phyloP scores from a whole-genome alignment of 1,140 invertebrate genomes.

The Cardiocondyla obscurior region DNA sequence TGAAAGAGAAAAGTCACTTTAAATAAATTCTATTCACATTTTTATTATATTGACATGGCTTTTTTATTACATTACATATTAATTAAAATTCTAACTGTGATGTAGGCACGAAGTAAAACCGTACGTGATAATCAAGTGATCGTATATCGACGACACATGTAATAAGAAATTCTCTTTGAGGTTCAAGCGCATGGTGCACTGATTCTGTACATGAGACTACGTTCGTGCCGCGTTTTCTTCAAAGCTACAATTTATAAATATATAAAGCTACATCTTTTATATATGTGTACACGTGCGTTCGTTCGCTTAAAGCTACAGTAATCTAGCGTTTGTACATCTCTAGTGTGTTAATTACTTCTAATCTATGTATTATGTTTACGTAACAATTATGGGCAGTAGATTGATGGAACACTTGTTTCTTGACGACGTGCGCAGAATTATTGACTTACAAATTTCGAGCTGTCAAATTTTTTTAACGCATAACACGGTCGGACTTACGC shows the following conservation, averaged over 20 bases:
- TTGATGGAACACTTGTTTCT: constrained; percentile 14
- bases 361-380: constrained; percentile 27
- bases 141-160: constrained; percentile 1
- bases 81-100: constrained; percentile 30
- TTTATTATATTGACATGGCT: constrained; percentile 35
- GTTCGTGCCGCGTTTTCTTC: not conserved
- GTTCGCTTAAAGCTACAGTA: constrained; percentile 36
- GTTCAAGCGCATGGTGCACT: constrained; percentile 14
- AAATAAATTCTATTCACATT: constrained; percentile 62
- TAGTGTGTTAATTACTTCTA: constrained; percentile 64
- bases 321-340: constrained; percentile 68
- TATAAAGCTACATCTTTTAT: constrained; percentile 57
- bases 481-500: not conserved
- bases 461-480: not conserved
- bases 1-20: constrained; percentile 4
- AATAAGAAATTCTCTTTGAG: constrained; percentile 34
- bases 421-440: not conserved
- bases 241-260: constrained; percentile 61
- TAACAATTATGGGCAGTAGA: constrained; percentile 32
- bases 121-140: not conserved
- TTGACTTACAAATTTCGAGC: not conserved
- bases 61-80: constrained; percentile 24
- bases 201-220: constrained; percentile 16
- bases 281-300: constrained; percentile 8
- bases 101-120: constrained; percentile 13